Conservation (phyloP, 2,888 invertebrate species). For the Ophonus ardosiacus region DNA sequence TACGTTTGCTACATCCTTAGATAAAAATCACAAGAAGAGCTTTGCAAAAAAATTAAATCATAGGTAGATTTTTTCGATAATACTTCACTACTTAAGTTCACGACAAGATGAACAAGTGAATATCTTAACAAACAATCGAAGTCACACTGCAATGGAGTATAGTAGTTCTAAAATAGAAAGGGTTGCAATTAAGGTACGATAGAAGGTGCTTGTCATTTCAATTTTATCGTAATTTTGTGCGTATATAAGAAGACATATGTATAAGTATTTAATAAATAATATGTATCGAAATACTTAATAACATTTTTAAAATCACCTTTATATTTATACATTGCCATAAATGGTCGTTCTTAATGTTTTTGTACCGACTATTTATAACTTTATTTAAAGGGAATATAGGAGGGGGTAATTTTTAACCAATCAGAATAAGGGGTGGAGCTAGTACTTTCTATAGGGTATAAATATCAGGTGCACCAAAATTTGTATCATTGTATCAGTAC, state of each 20-base stretch:
- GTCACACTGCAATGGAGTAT: conserved; percentile 33
- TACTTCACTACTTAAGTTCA: conserved; percentile 44
- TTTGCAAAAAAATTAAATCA: conserved; percentile 19
- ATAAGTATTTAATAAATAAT: too few relatives aligned
- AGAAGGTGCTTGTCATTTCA: not conserved
- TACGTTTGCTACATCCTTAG: conserved; percentile 35
- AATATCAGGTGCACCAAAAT: too few relatives aligned
- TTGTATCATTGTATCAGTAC: too few relatives aligned
- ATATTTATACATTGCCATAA: too few relatives aligned
- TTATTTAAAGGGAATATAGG: too few relatives aligned
- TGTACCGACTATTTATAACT: too few relatives aligned
- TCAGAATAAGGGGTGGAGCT: too few relatives aligned
- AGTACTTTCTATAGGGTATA: too few relatives aligned
- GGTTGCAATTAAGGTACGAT: not conserved
- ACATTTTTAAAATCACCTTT: too few relatives aligned
- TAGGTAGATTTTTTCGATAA: not conserved
- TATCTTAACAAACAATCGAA: conserved; percentile 34
- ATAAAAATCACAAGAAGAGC: conserved; percentile 34
- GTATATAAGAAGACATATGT: not conserved
- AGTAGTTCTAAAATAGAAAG: not conserved
- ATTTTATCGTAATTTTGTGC: not conserved
- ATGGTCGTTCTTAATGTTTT: too few relatives aligned
- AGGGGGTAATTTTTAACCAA: too few relatives aligned
- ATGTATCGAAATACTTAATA: too few relatives aligned
- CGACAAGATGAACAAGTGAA: conserved; percentile 47